These are phyloP conservation scores for Allacma fusca DNA, from an alignment of 2,888 invertebrate species.

Conservation along the genomic window DNA sequence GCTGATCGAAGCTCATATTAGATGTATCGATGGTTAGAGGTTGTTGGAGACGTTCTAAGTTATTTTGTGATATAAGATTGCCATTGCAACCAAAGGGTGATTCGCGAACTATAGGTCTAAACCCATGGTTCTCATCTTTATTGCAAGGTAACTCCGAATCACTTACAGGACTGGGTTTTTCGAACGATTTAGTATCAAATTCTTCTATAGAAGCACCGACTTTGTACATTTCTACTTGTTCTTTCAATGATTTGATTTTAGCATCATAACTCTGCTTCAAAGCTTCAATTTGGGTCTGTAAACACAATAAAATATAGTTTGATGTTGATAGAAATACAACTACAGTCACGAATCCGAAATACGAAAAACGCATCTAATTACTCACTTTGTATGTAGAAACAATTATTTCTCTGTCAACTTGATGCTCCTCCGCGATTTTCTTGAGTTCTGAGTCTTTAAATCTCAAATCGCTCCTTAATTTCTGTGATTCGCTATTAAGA, in stretches of 20 bases:
- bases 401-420: slow-evolving; percentile 44
- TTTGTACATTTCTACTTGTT: slow-evolving; percentile 50
- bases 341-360: neutral
- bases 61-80: slow-evolving; percentile 22
- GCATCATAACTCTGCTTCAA: slow-evolving; percentile 52
- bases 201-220: slow-evolving; percentile 6
- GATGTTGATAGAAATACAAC: neutral
- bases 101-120: slow-evolving; percentile 31
- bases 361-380: neutral
- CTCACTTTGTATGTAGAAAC: slow-evolving; percentile 43
- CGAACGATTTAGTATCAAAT: slow-evolving; percentile 21
- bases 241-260: slow-evolving; percentile 51
- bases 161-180: slow-evolving; percentile 37
- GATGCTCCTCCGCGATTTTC: slow-evolving; percentile 41
- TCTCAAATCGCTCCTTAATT: slow-evolving; percentile 48
- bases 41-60: slow-evolving; percentile 41
- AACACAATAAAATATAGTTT: slow-evolving; percentile 16
- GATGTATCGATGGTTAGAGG: slow-evolving; percentile 55
- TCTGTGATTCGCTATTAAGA: slow-evolving; percentile 54
- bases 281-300: slow-evolving; percentile 50
- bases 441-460: slow-evolving; percentile 53
- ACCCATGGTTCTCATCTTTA: slow-evolving; percentile 24
- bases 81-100: slow-evolving; percentile 40
- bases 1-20: slow-evolving; percentile 52
- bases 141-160: slow-evolving; percentile 11